Evolutionary conservation across 2,797 vertebrate species (phyloP), one percentile per base, ranked within the genome.

Genomic region (Chaunax sp.): DNA sequence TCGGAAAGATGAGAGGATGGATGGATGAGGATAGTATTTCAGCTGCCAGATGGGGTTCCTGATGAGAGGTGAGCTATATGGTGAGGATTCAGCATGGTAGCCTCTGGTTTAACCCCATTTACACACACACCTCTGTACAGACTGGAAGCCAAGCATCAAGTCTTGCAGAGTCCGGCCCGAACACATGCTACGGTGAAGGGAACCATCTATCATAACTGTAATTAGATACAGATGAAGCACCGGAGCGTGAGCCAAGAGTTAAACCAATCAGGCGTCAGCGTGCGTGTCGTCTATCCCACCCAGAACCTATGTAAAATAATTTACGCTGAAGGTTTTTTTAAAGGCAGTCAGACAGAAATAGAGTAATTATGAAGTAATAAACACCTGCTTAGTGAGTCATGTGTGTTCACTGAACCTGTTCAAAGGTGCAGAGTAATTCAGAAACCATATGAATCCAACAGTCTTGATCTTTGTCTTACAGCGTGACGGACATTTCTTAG

Each of bases 151-250:
- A 22, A 45, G 50, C 38, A 69, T 69, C 37, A 38, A 49, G 54
- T 37, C 62, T 11, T n/a, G n/a, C 33, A 44, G 26, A 61, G 56
- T 75, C 54, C 59, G 10, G 65, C 63, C 60, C 61, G 6, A 78
- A 81, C 84, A 87, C 81, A 82, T 77, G 80, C 65, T 73, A 22
- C 59, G 68, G 64, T 53, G 53, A 81, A 66, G 4, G 46, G 30
- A 3, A 2, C 19, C 75, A 84, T 87, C 81, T 75, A 89, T 84
- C 83, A 89, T 18, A 19, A 28, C 53, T 58, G 49, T 60, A 78
- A 85, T 43, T 7, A 68, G 56, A 75, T 46, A 28, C 37, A 72
- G 62, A 66, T 2, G 18, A 62, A 51, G 64, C 54, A 53, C 47
- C 19, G 26, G 25, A 63, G 45, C 2, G 47, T 5, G 56, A 72